phyloP scores from a whole-genome alignment of 2,797 vertebrate genomes.

The Coilia nasus region DNA sequence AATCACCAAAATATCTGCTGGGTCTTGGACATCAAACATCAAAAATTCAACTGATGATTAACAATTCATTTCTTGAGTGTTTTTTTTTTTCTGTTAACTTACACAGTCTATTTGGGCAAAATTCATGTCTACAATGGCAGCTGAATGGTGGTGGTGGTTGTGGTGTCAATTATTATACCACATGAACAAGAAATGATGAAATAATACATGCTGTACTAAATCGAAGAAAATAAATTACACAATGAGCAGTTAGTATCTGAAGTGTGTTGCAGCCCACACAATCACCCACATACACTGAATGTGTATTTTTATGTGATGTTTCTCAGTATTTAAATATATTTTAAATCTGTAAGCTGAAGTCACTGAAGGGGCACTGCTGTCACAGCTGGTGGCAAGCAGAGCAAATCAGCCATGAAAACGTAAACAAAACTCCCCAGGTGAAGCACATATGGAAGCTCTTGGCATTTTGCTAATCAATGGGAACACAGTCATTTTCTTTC shows the following conservation, averaged over 20 bases:
- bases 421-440: background rate
- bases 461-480: background rate
- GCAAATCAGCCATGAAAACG: background rate
- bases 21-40: background rate
- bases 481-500: background rate
- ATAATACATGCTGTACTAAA: too few species aligned
- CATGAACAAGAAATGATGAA: too few species aligned
- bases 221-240: too few species aligned
- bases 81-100: background rate
- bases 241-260: too few species aligned
- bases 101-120: background rate
- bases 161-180: too few species aligned
- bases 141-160: too few species aligned
- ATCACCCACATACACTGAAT: too few species aligned
- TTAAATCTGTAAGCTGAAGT: too few species aligned
- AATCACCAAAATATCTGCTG: background rate
- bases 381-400: slow-evolving; percentile 16
- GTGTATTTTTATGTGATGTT: too few species aligned
- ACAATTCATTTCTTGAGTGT: background rate
- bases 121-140: too few species aligned
- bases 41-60: background rate
- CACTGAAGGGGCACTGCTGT: background rate
- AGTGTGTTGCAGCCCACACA: too few species aligned
- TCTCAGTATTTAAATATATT: too few species aligned
- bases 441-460: background rate